phyloP scores from a whole-genome alignment of 1,140 invertebrate genomes.

The Drosophila setifemur region DNA sequence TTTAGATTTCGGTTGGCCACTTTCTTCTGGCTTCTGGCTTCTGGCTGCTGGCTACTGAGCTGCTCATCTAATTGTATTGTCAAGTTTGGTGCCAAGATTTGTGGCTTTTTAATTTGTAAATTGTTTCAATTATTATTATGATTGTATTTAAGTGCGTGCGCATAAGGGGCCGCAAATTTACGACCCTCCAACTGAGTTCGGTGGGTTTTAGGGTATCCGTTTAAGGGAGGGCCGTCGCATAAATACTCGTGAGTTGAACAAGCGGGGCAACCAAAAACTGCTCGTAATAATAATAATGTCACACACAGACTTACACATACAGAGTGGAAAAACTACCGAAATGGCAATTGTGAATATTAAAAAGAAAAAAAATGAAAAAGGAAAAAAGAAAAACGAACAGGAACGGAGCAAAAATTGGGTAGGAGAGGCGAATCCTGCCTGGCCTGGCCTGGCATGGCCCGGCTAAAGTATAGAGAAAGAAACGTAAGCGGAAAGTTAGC shows the following conservation, averaged over 20 bases:
- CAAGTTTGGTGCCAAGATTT: slow-evolving; percentile 80
- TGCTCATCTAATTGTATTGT: slow-evolving; percentile 70
- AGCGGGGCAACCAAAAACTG: slow-evolving; percentile 73
- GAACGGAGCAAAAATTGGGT: slow-evolving; percentile 17
- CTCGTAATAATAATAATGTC: slow-evolving; percentile 80
- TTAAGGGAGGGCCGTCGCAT: slow-evolving; percentile 45
- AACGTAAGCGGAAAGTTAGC: slow-evolving; percentile 64
- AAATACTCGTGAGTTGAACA: slow-evolving; percentile 70
- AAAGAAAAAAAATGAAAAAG: slow-evolving; percentile 46
- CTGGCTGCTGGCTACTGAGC: neutral
- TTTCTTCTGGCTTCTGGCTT: slow-evolving; percentile 41
- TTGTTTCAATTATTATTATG: slow-evolving; percentile 81
- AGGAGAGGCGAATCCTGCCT: neutral
- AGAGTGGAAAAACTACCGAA: slow-evolving; percentile 66
- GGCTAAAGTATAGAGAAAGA: slow-evolving; percentile 63
- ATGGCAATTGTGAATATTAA: slow-evolving; percentile 81
- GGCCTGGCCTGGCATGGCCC: neutral
- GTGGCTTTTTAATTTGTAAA: slow-evolving; percentile 82
- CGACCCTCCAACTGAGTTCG: slow-evolving; percentile 48
- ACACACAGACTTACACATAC: slow-evolving; percentile 55
- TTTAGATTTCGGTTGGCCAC: slow-evolving; percentile 47
- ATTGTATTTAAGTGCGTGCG: slow-evolving; percentile 80
- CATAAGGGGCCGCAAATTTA: slow-evolving; percentile 75
- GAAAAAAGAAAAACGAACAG: slow-evolving; percentile 11
- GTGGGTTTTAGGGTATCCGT: slow-evolving; percentile 22